Conservation (phyloP, 2,797 vertebrate species). For the Adelosebastes latens region DNA sequence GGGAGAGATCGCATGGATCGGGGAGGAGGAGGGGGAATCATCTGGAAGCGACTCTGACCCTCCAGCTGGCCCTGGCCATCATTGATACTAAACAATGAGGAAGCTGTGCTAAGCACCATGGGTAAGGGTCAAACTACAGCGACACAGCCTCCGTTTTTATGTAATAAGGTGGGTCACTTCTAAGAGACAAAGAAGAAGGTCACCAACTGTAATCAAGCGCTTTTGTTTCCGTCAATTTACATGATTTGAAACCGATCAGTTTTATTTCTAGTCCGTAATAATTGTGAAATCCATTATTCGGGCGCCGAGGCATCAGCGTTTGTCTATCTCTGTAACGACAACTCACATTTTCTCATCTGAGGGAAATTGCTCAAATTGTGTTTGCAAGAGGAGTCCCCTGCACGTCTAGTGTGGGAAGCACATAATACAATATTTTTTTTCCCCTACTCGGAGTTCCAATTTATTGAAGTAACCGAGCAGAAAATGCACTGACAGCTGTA, state of each 20-base stretch:
- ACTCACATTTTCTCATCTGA: conserved; percentile 85
- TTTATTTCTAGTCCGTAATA: conserved; percentile 64
- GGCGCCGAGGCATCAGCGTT: conserved; percentile 85
- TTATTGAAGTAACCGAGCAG: conserved; percentile 99
- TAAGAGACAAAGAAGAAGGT: conserved; percentile 20
- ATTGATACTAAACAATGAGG: conserved; percentile 64
- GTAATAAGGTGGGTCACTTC: neutral
- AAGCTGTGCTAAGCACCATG: conserved; percentile 37
- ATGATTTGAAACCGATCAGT: conserved; percentile 49
- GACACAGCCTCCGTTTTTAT: neutral
- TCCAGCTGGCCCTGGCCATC: conserved; percentile 70
- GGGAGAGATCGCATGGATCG: conserved; percentile 67
- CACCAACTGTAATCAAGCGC: conserved; percentile 43
- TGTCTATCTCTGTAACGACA: conserved; percentile 89
- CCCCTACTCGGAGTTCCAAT: conserved; percentile 92
- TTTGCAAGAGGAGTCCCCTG: conserved; percentile 82
- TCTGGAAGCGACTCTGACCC: conserved; percentile 82
- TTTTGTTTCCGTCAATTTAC: conserved; percentile 38
- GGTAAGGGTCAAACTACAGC: conserved; percentile 22
- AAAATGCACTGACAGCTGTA: conserved; percentile 99
- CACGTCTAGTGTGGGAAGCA: conserved; percentile 70
- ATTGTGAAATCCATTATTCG: conserved; percentile 83
- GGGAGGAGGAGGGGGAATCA: conserved; percentile 76
- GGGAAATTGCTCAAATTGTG: conserved; percentile 89
- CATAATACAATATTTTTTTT: conserved; percentile 92